These are phyloP conservation scores for Clarias macrocephalus DNA, from an alignment of 2,113 vertebrate genomes.

Conservation along the genomic window DNA sequence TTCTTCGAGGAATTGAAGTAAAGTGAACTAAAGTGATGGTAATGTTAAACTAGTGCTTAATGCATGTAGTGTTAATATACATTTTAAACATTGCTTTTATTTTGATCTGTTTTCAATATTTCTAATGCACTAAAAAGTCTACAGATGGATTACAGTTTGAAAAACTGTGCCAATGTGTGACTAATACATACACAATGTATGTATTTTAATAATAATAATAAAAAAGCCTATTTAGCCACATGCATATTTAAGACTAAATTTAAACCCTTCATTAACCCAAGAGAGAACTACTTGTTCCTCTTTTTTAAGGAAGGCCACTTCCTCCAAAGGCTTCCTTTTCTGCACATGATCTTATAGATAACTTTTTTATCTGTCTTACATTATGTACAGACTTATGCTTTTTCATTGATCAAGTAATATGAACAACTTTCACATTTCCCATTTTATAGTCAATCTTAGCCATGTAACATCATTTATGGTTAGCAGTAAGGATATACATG, in stretches of 20 bases:
- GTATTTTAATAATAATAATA: too few relatives aligned
- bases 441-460: background rate
- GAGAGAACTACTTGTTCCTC: background rate
- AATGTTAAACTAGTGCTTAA: too few relatives aligned
- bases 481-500: background rate
- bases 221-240: too few relatives aligned
- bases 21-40: too few relatives aligned
- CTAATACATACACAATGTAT: too few relatives aligned
- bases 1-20: too few relatives aligned
- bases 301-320: background rate
- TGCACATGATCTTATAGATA: background rate
- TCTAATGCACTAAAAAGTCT: too few relatives aligned
- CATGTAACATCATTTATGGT: background rate
- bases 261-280: background rate
- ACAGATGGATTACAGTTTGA: too few relatives aligned
- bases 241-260: background rate
- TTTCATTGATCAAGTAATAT: background rate
- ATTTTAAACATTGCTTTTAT: too few relatives aligned
- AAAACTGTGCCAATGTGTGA: too few relatives aligned
- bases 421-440: background rate
- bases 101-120: too few relatives aligned
- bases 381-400: background rate
- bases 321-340: background rate
- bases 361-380: background rate
- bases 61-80: too few relatives aligned